Evolutionary conservation across 2,797 vertebrate genomes (phyloP), one percentile per base, ranked within the genome.

Genomic region (Gephyroberyx darwinii): DNA sequence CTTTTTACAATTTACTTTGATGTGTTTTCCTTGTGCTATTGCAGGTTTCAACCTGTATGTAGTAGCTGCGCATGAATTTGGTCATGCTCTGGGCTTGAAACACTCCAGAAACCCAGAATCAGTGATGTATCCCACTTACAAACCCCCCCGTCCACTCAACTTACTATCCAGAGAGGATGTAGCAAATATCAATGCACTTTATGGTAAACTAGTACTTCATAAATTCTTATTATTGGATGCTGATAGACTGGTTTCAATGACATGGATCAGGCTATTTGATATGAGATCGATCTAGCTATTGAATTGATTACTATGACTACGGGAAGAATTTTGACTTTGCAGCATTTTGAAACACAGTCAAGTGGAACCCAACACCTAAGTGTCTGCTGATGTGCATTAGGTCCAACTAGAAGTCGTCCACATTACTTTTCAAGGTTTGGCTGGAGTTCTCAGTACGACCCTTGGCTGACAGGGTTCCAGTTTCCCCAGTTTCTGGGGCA

Each of bases 11-110:
- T 52, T 14, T 7, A 54, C 60, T 1, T 48, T 2, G 26, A 65
- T 60, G 1, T 4, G 0, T 64, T 33, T 58, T n/a, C 41, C 65
- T 80, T 71, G 47, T 65, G 41, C 7, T 33, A 2, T 75, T 86
- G 22, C 77, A 96, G 95, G 91, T 22, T 93, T 91, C 69, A 94
- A 92, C 83, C 83, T 95, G 26, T 88, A 92, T 64, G 53, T 92
- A 4, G 94, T 95, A 45, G 94, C 94, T 62, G 92, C 91, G 20
- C 94, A 95, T 84, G 94, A 95, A 82, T 93, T 96, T 71, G 95
- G 95, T 20, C 95, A 96, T n/a, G 89, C 94, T 52, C 70, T 96
- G 75, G 95, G 95, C 31, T 86, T 96, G 31, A 93, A 89, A 31
- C 94, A 95, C 84, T 95, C 95, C 43, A 88, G 78, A 65, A 88